These are phyloP conservation scores for Hoplodrina blanda DNA, from an alignment of 2,888 invertebrate species.

Conservation along the genomic window DNA sequence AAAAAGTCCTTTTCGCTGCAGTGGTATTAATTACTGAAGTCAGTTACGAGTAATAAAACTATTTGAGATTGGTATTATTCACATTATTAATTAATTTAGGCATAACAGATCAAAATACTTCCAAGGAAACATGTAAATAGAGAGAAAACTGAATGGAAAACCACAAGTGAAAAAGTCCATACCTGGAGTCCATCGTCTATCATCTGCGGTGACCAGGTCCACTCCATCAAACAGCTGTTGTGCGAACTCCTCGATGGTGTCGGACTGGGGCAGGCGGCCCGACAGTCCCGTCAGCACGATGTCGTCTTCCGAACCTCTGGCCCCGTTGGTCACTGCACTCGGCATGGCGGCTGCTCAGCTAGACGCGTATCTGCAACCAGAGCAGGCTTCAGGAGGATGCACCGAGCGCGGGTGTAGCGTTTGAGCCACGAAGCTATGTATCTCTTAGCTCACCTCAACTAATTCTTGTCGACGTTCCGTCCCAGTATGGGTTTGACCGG, in stretches of 20 bases:
- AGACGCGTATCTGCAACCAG: conserved; percentile 73
- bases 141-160: background rate
- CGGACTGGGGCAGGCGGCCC: conserved; percentile 97
- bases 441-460: conserved; percentile 45
- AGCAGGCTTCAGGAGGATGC: conserved; percentile 43
- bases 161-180: background rate
- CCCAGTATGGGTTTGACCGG: conserved; percentile 27
- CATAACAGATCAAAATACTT: background rate
- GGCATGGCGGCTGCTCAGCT: conserved; percentile 75
- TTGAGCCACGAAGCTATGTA: background rate
- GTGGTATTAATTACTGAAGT: background rate
- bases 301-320: conserved; percentile 89
- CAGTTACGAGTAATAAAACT: background rate
- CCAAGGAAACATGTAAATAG: background rate
- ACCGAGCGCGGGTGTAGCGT: background rate
- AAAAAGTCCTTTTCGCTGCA: background rate
- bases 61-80: background rate
- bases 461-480: conserved; percentile 25
- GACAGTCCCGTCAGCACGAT: conserved; percentile 96
- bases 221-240: conserved; percentile 97
- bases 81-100: background rate
- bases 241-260: conserved; percentile 97
- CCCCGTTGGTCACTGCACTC: conserved; percentile 80
- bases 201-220: conserved; percentile 98
- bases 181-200: conserved; percentile 96